Evolutionary conservation across 1,140 invertebrate species (phyloP), one percentile per base, ranked within the genome.

Genomic region (Pseudomyrmex flavicornis): DNA sequence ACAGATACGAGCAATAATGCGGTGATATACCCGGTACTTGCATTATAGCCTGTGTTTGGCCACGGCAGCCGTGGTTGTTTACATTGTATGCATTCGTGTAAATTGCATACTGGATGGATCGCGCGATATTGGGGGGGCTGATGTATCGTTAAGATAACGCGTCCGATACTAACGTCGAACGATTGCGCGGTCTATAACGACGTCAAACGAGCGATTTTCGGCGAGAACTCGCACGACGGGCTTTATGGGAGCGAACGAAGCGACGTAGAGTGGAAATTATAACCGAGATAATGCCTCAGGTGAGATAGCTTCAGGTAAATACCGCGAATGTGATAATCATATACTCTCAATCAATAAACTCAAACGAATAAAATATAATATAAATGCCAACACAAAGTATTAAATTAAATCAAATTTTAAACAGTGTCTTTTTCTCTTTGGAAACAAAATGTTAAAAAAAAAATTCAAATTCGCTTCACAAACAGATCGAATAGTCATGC

Each of bases 61-160:
- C 90, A 89, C 89, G 90, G 88, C 87, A 74, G 87, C 83, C 85
- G 90, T 85, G 84, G 82, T 75, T 91, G 84, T 88, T 90, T 91
- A 88, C 90, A 85, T 89, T 84, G 86, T 88, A 87, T 86, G 85
- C 85, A 72, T 62, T 61, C 82, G 74, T 59, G 85, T 80, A 58
- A 85, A 88, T 88, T 79, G 86, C 62, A 50, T 63, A 35, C 46
- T 63, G 66, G 73, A 73, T 74, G 85, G 26, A 82, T 84, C 87
- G 83, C 82, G 85, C 79, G 88, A 88, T 87, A 90, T 88, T 84
- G 82, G 85, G 20, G 20, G 20, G 20, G 82, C 85, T 87, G 91
- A 92, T 91, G 87, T 89, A 92, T 90, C 91, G 91, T 93, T 91
- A 92, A 93, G 92, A 93, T 92, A 92, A 90, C 90, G 87, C 84